Conservation (phyloP, 1,140 invertebrate genomes). For the Pantala flavescens region DNA sequence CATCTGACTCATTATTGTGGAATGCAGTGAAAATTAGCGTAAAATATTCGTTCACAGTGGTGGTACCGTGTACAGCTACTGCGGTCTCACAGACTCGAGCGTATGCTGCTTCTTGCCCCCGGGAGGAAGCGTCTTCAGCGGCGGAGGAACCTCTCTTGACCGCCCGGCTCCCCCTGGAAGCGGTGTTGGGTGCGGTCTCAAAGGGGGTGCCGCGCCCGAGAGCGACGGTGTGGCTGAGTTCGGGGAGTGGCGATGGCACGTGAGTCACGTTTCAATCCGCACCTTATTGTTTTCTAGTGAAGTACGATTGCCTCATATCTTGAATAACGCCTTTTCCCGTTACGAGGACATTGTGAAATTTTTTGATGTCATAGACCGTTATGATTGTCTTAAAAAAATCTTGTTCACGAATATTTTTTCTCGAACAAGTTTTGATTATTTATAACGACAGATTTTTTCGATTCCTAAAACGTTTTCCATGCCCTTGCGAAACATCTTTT, state of each 20-base stretch:
- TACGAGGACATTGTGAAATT: not conserved
- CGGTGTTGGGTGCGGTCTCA: slow-evolving; percentile 26
- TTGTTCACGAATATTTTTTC: no score
- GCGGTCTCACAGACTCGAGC: slow-evolving; percentile 33
- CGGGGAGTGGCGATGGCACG: slow-evolving; percentile 41
- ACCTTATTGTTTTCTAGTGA: slow-evolving; percentile 8
- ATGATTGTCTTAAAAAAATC: not conserved
- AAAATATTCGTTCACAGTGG: slow-evolving; percentile 27
- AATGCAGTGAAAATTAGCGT: no score
- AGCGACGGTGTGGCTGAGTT: slow-evolving; percentile 33
- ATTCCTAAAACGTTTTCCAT: no score
- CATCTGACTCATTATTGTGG: no score
- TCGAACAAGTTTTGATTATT: no score
- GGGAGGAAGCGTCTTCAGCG: slow-evolving; percentile 21
- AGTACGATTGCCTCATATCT: not conserved
- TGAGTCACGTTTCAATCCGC: slow-evolving; percentile 26
- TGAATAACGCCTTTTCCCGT: not conserved
- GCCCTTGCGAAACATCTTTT: no score
- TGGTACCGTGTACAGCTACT: slow-evolving; percentile 35
- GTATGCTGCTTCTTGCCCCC: slow-evolving; percentile 35
- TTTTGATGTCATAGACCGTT: not conserved
- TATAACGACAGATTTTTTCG: no score
- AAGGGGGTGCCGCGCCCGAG: slow-evolving; percentile 29
- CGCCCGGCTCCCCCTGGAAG: slow-evolving; percentile 15
- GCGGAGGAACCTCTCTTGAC: not conserved